Evolutionary conservation across 53 echinoderm and acorn worm genomes (phyloP).

Genomic region (Temnopleurus reevesii): DNA sequence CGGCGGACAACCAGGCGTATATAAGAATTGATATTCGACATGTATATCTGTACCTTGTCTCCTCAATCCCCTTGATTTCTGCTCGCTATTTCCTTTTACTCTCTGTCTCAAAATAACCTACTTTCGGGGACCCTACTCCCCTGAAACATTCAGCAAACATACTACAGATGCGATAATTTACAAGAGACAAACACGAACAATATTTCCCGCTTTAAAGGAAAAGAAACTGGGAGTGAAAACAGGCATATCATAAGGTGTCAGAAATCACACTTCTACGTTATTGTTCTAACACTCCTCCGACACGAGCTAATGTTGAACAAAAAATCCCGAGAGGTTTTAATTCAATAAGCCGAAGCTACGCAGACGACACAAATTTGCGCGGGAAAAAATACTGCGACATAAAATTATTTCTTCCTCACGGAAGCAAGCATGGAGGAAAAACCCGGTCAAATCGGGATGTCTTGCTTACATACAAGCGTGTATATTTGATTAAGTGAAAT

Average conservation of each 20-base stretch:
- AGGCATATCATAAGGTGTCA: conserved; percentile 30
- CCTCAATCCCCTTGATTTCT: no score
- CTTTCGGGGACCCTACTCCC: background rate
- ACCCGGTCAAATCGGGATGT: background rate
- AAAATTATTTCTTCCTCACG: conserved; percentile 9
- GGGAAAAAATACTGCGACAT: conserved; percentile 37
- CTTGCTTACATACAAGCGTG: conserved; percentile 23
- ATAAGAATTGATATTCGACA: no score
- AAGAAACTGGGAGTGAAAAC: background rate
- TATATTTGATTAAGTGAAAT: conserved; percentile 39
- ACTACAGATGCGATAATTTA: conserved; percentile 46
- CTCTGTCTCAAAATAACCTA: background rate
- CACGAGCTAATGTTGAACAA: conserved; percentile 1
- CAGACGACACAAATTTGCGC: conserved; percentile 46
- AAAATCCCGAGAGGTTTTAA: conserved; percentile 25
- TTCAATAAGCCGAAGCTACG: conserved; percentile 22
- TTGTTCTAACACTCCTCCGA: conserved; percentile 1
- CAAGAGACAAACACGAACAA: conserved; percentile 1
- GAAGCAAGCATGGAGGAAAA: background rate
- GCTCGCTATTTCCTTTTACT: background rate
- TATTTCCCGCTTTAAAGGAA: background rate
- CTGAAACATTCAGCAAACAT: background rate
- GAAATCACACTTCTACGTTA: conserved; percentile 3
- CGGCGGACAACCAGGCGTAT: no score
- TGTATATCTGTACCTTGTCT: no score